phyloP scores from a whole-genome alignment of 2,797 vertebrate species.

The Pseudochirops corinnae region DNA sequence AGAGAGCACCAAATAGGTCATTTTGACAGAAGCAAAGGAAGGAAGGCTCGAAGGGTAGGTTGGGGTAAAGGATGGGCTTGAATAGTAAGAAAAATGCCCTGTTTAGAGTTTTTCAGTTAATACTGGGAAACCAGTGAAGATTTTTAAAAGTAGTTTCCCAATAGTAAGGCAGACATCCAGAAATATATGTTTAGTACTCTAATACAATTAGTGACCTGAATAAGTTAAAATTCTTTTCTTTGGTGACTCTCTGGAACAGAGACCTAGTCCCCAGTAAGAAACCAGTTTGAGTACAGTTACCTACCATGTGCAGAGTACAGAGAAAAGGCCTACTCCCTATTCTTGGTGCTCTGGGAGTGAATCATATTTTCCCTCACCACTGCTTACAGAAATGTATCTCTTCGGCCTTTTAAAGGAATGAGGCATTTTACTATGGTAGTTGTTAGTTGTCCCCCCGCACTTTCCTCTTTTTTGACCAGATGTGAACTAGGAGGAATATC shows the following conservation, averaged over 20 bases:
- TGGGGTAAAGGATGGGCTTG: not conserved
- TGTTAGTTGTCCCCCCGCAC: not conserved
- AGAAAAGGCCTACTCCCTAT: not conserved
- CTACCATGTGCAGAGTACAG: not conserved
- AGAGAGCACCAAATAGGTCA: not conserved
- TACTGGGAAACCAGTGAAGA: not conserved
- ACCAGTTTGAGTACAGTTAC: not conserved
- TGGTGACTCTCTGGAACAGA: not conserved
- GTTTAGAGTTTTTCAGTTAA: not conserved
- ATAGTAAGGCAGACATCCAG: not conserved
- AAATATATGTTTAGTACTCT: not conserved
- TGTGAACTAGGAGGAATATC: not conserved
- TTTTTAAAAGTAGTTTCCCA: not conserved
- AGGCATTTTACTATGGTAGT: accelerated
- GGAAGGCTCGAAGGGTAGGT: not conserved
- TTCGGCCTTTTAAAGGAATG: not conserved
- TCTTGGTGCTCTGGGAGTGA: not conserved
- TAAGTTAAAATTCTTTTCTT: not conserved
- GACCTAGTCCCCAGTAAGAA: constrained; percentile 7
- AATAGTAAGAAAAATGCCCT: not conserved
- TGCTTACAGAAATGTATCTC: not conserved
- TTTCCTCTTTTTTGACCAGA: not conserved
- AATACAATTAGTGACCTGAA: not conserved
- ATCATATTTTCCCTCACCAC: not conserved
- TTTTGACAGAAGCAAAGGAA: not conserved